Evolutionary conservation across 2,888 invertebrate species (phyloP).

Genomic region (Plusia festucae): DNA sequence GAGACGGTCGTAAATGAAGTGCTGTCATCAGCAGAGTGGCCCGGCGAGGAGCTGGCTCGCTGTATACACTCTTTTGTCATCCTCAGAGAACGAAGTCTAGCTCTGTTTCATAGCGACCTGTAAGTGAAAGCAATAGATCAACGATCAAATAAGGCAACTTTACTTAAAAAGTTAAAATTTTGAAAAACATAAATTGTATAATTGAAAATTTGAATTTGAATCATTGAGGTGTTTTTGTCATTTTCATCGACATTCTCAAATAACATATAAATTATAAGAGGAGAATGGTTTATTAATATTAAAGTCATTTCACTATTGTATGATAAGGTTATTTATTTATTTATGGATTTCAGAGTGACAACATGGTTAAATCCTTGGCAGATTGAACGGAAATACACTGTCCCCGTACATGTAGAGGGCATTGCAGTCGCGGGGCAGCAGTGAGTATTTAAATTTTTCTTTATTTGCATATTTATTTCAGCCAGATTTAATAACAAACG

Average conservation of each 20-base stretch:
- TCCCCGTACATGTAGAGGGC: slow-evolving; percentile 89
- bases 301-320: too few species aligned
- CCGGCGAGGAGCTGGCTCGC: slow-evolving; percentile 80
- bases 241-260: too few species aligned
- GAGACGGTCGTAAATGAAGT: slow-evolving; percentile 59
- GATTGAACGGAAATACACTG: slow-evolving; percentile 90
- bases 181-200: too few species aligned
- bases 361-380: slow-evolving; percentile 94
- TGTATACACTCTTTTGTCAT: slow-evolving; percentile 70
- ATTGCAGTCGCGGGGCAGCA: slow-evolving; percentile 88
- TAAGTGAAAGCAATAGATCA: too few species aligned
- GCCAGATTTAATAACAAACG: not conserved
- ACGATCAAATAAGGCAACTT: too few species aligned
- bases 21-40: slow-evolving; percentile 75
- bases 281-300: too few species aligned
- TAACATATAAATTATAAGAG: too few species aligned
- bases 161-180: too few species aligned
- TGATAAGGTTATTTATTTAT: too few species aligned
- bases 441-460: too few species aligned
- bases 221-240: too few species aligned
- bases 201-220: too few species aligned
- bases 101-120: slow-evolving; percentile 69
- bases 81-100: slow-evolving; percentile 59
- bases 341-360: slow-evolving; percentile 89
- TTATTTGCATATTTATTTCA: not conserved